Percentiles rank a stretch among this genome's conserved stretches.
phyloP scores from a whole-genome alignment of 2,113 vertebrate genomes.

The Terrapene triunguis region DNA sequence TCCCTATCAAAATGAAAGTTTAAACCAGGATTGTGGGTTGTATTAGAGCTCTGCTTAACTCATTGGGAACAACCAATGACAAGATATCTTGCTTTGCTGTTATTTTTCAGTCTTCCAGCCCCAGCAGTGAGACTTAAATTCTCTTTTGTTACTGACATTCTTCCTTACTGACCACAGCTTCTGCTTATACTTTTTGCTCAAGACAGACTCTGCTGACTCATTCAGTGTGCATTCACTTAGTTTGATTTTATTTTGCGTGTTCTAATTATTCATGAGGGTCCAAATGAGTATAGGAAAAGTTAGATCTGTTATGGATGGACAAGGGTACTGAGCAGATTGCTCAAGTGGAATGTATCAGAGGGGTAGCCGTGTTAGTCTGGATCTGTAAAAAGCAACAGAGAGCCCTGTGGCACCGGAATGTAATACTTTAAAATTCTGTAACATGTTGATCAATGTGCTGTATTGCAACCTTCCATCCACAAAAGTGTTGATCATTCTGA shows the following conservation, averaged over 20 bases:
- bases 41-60: not conserved
- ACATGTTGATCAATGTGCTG: not conserved
- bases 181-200: slow-evolving; percentile 15
- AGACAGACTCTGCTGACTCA: slow-evolving; percentile 1
- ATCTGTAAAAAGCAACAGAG: too few species aligned
- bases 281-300: not conserved
- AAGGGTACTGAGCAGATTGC: not conserved
- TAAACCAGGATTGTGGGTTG: not conserved
- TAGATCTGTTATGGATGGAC: not conserved
- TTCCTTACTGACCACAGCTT: not conserved
- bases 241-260: not conserved
- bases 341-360: not conserved
- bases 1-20: not conserved
- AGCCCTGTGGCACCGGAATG: not conserved
- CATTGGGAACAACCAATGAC: not conserved
- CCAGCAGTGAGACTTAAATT: accelerated
- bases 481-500: slow-evolving; percentile 6
- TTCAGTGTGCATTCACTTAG: not conserved
- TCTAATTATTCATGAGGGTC: not conserved
- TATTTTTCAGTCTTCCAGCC: not conserved
- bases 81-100: not conserved
- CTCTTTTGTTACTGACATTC: not conserved
- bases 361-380: too few species aligned
- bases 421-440: not conserved
- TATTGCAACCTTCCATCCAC: slow-evolving; percentile 28